These are phyloP conservation scores for Ahaetulla prasina DNA, from an alignment of 2,113 vertebrate species.

Conservation along the genomic window DNA sequence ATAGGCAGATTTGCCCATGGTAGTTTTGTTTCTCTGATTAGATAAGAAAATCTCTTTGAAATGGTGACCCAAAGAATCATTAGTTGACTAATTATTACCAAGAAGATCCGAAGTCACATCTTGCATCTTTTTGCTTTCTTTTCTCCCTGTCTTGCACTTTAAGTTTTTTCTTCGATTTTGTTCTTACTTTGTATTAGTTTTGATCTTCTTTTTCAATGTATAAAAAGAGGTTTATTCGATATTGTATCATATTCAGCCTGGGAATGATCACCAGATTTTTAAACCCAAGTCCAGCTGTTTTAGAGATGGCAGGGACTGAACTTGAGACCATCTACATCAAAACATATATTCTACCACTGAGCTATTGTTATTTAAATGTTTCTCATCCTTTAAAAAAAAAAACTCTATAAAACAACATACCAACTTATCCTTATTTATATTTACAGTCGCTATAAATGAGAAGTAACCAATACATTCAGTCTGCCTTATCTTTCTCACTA, in stretches of 20 bases:
- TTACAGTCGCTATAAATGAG: neutral
- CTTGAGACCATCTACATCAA: neutral
- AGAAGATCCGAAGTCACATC: neutral
- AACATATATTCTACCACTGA: neutral
- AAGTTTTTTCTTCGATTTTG: neutral
- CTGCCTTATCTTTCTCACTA: no score
- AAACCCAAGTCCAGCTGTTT: neutral
- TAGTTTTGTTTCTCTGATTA: neutral
- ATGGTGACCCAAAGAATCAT: neutral
- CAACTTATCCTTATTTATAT: neutral
- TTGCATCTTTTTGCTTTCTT: neutral
- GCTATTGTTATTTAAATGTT: neutral
- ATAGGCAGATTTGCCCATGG: neutral
- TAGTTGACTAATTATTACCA: neutral
- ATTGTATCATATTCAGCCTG: neutral
- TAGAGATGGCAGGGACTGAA: neutral
- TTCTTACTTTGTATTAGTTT: neutral
- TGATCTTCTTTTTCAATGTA: neutral
- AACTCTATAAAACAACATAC: neutral
- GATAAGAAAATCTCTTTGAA: neutral
- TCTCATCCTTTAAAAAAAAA: neutral
- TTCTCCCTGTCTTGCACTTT: neutral
- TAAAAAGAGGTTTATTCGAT: neutral
- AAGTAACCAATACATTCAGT: neutral
- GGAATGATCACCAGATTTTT: neutral